phyloP scores from a whole-genome alignment of 2,888 invertebrate genomes.

The Atherix ibis region DNA sequence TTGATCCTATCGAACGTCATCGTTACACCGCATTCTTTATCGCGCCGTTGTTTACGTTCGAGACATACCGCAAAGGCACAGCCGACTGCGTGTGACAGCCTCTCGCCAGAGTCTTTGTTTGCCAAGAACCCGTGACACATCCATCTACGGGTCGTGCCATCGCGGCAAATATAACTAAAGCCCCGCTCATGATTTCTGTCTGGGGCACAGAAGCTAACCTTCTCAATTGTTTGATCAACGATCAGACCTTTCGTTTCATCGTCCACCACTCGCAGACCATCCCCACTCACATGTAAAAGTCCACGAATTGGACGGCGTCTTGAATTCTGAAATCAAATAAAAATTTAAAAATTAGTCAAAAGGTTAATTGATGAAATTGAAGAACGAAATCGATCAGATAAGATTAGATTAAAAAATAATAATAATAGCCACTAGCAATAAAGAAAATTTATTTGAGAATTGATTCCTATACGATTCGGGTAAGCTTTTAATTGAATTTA shows the following conservation, averaged over 20 bases:
- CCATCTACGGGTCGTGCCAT: constrained; percentile 96
- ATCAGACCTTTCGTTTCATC: constrained; percentile 97
- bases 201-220: constrained; percentile 99
- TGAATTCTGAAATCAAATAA: constrained; percentile 57
- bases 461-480: too few relatives aligned
- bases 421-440: too few relatives aligned
- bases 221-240: constrained; percentile 99
- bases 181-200: constrained; percentile 96
- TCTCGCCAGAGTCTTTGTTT: constrained; percentile 88
- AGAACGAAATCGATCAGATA: too few relatives aligned
- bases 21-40: constrained; percentile 88
- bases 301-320: constrained; percentile 79
- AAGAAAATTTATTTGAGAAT: too few relatives aligned
- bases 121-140: constrained; percentile 99
- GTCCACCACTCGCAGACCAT: constrained; percentile 93
- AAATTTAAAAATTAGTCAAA: too few relatives aligned
- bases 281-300: constrained; percentile 79
- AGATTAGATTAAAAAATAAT: too few relatives aligned
- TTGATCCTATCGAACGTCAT: constrained; percentile 84
- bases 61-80: constrained; percentile 98
- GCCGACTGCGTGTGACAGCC: constrained; percentile 96
- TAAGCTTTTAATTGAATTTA: too few relatives aligned
- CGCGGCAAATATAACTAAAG: constrained; percentile 94
- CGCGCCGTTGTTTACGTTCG: constrained; percentile 92
- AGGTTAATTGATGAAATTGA: too few relatives aligned